Evolutionary conservation across 2,797 vertebrate genomes (phyloP).

Genomic region (Falco biarmicus): DNA sequence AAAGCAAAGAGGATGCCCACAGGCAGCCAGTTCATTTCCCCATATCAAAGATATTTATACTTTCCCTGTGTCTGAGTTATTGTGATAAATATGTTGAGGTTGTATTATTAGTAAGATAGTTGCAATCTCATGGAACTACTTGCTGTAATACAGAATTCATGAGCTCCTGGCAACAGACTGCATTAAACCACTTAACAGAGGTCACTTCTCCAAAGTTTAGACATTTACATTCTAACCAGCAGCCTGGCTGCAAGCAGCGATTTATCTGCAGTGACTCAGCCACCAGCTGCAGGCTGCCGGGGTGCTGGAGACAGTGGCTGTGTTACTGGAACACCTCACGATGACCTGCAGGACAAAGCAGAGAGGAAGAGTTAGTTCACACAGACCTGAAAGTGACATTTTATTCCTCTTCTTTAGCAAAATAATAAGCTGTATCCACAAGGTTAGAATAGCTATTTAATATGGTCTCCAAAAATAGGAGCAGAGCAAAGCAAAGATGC

Average conservation of each 20-base stretch:
- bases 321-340: not conserved
- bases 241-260: constrained; percentile 28
- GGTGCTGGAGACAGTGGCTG: not conserved
- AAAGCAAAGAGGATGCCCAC: constrained; percentile 42
- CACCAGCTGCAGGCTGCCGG: not conserved
- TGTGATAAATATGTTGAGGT: constrained; percentile 76
- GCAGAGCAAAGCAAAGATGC: not conserved
- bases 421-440: not conserved
- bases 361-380: not conserved
- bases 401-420: not conserved
- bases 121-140: constrained; percentile 75
- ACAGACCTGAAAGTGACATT: not conserved
- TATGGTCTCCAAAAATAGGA: not conserved
- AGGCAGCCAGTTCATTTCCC: constrained; percentile 62
- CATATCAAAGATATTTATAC: constrained; percentile 68
- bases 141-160: constrained; percentile 78
- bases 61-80: constrained; percentile 70
- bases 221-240: constrained; percentile 71
- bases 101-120: constrained; percentile 78
- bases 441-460: not conserved
- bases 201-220: constrained; percentile 70
- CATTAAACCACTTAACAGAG: constrained; percentile 74
- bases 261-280: constrained; percentile 4
- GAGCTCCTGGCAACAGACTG: constrained; percentile 70
- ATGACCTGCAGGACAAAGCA: not conserved